Evolutionary conservation across 1,140 invertebrate genomes (phyloP).

Genomic region (Drosophila aff.): DNA sequence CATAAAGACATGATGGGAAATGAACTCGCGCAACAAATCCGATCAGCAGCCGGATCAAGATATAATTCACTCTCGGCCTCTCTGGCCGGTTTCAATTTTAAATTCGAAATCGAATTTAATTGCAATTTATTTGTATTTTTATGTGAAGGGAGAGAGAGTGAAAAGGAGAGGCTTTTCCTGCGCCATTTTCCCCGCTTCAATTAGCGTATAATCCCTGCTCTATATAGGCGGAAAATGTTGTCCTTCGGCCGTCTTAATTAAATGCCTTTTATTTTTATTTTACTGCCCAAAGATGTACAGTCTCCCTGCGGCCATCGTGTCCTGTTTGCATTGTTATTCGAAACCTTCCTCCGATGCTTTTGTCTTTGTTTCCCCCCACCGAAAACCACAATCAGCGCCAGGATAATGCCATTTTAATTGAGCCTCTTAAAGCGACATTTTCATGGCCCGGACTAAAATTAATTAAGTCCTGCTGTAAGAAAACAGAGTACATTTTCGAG

Average conservation of each 20-base stretch:
- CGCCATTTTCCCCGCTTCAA: conserved; percentile 22
- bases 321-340: conserved; percentile 52
- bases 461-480: conserved; percentile 59
- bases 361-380: conserved; percentile 6
- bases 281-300: conserved; percentile 41
- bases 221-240: conserved; percentile 4
- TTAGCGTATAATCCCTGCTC: conserved; percentile 25
- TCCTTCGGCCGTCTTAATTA: conserved; percentile 44
- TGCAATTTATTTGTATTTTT: conserved; percentile 30
- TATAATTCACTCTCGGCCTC: conserved; percentile 24
- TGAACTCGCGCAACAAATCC: conserved; percentile 28
- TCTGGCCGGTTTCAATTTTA: conserved; percentile 4
- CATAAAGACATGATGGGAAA: conserved; percentile 44
- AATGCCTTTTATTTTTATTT: conserved; percentile 47
- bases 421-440: conserved; percentile 51
- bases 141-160: background rate
- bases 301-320: conserved; percentile 37
- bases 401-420: conserved; percentile 72
- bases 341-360: conserved; percentile 1
- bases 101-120: conserved; percentile 35
- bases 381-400: conserved; percentile 35
- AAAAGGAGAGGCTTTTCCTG: conserved; percentile 1
- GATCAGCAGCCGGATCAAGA: conserved; percentile 36
- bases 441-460: conserved; percentile 46
- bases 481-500: conserved; percentile 24